Percentiles rank a stretch among this genome's conserved stretches.
Evolutionary conservation across 2,113 vertebrate genomes (phyloP).

Genomic region (Illadopsis cleaveri): DNA sequence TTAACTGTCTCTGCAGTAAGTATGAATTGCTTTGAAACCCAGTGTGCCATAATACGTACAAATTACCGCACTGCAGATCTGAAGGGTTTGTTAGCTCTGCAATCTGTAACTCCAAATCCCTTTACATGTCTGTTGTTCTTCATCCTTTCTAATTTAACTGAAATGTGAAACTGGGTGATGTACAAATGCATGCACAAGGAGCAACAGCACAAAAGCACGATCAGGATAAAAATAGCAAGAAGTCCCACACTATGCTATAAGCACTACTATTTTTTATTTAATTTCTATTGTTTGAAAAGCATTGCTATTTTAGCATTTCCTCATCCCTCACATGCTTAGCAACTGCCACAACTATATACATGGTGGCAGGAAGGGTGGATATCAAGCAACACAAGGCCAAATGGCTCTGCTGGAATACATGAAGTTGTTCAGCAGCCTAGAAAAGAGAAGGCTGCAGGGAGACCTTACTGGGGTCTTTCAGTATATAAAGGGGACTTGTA

Average conservation of each 20-base stretch:
- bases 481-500: neutral
- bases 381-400: neutral
- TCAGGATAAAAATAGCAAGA: neutral
- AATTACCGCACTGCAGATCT: neutral
- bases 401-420: neutral
- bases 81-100: neutral
- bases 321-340: neutral
- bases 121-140: neutral
- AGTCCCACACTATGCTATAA: neutral
- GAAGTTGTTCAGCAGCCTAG: neutral
- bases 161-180: neutral
- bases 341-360: neutral
- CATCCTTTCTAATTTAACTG: neutral
- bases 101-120: neutral
- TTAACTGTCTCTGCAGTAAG: neutral
- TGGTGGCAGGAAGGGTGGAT: slow-evolving; percentile 26
- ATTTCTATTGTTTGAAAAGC: slow-evolving; percentile 6
- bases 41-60: neutral
- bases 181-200: neutral
- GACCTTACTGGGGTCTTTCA: neutral
- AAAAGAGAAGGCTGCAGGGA: neutral
- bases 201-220: neutral
- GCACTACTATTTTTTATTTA: neutral
- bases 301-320: slow-evolving; percentile 45
- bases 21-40: slow-evolving; percentile 2